Evolutionary conservation across 2,797 vertebrate genomes (phyloP), one percentile per base, ranked within the genome.

Genomic region (Tenualosa thibaudeaui): DNA sequence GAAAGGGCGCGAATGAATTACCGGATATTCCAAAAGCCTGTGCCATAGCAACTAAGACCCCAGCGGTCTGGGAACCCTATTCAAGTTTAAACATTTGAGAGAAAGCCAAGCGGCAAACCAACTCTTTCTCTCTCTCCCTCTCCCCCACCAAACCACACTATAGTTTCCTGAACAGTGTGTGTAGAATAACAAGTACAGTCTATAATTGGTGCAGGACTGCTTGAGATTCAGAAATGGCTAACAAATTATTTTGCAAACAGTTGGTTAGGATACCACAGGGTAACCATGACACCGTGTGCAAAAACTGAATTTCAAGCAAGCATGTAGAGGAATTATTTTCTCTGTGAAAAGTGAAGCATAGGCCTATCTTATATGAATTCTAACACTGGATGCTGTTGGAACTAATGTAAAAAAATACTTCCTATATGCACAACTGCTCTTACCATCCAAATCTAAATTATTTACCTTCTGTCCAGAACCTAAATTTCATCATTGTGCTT

Each of bases 31-130:
- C 13, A 43, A 86, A 85, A 88, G 86, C 87, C 84, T 83, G 68
- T 88, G 87, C 85, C 87, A 86, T 89, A 84, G 86, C 86, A 88
- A 89, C 89, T 84, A 87, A 86, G 88, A 87, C 86, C 87, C 87
- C 85, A 81, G 81, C 85, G 83, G 86, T 84, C 87, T 88, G 89
- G 87, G 89, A 89, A 89, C 87, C 86, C 87, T 87, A 86, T 88
- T 89, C 89, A 88, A 88, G 65, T 84, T 88, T 84, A 81, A 65
- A 24, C 85, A 85, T 83, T 81, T 88, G 87, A 86, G 82, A 81
- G 46, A 68, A 82, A 54, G 83, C 87, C 89, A 82, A 56, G 68
- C 46, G 58, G 82, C 84, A 78, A 85, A 78, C 84, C 8, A 43
- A 87, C 81, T 87, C 37, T 5, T 26, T 12, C 65, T 31, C 26